Percentiles rank a stretch among this genome's conserved stretches.
These are phyloP conservation scores for Uloborus plumipes DNA, from an alignment of 2,888 invertebrate species.

Conservation along the genomic window DNA sequence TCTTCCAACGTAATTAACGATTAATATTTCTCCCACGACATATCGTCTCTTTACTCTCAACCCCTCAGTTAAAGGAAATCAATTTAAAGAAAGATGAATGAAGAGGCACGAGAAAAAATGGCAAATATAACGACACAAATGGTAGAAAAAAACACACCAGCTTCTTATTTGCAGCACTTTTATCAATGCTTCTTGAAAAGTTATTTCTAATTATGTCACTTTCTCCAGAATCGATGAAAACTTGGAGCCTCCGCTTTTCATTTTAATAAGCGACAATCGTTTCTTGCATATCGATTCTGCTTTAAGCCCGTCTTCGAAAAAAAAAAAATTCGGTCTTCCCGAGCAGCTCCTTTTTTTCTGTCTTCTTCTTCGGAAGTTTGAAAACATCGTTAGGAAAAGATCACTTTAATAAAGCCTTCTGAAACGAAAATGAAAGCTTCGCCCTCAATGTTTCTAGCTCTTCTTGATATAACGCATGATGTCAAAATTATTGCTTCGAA, in stretches of 20 bases:
- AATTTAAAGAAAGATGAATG: conserved; percentile 23
- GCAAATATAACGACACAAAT: conserved; percentile 8
- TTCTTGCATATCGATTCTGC: conserved; percentile 33
- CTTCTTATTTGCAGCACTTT: conserved; percentile 45
- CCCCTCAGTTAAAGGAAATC: conserved; percentile 49
- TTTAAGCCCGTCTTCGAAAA: conserved; percentile 6
- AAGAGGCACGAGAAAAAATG: conserved; percentile 3
- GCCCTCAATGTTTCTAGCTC: no score
- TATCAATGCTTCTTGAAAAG: conserved; percentile 56
- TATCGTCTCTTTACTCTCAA: conserved; percentile 19
- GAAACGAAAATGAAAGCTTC: no score
- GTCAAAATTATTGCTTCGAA: no score
- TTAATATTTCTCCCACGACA: conserved; percentile 36
- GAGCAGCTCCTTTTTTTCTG: no score
- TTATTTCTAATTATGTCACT: conserved; percentile 57
- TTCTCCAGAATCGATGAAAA: conserved; percentile 16
- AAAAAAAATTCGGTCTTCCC: no score
- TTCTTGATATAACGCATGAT: no score
- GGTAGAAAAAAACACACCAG: conserved; percentile 7
- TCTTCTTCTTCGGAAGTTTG: no score
- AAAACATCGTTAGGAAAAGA: no score
- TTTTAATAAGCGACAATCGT: conserved; percentile 59
- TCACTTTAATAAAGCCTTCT: no score
- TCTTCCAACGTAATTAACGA: conserved; percentile 59
- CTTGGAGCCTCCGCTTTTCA: conserved; percentile 23